Evolutionary conservation across 2,113 vertebrate species (phyloP).

Genomic region (Craseonycteris thonglongyai): DNA sequence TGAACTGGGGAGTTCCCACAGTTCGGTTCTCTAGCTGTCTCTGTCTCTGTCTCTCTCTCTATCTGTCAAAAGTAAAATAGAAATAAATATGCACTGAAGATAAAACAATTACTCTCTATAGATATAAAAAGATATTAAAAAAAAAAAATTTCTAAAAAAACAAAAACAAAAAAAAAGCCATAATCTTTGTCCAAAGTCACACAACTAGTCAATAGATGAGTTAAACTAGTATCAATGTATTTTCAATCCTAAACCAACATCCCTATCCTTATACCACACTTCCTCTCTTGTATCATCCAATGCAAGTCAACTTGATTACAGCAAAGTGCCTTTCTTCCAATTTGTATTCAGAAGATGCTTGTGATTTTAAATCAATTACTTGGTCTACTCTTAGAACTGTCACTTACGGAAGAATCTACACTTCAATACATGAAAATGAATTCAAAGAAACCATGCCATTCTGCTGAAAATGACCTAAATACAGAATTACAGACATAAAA

Average conservation of each 20-base stretch:
- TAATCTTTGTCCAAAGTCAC: background rate
- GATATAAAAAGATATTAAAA: too few species aligned
- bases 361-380: background rate
- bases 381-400: background rate
- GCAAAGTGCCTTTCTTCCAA: background rate
- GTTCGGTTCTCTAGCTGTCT: too few species aligned
- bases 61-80: too few species aligned
- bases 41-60: too few species aligned
- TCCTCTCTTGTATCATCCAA: background rate
- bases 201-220: background rate
- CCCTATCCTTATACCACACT: background rate
- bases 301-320: background rate
- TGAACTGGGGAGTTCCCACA: too few species aligned
- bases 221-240: background rate
- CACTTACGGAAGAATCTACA: background rate
- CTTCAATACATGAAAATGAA: background rate
- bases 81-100: too few species aligned
- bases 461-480: background rate
- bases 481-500: background rate
- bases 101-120: too few species aligned
- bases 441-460: background rate
- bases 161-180: too few species aligned
- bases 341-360: background rate
- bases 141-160: too few species aligned
- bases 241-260: background rate